Conservation (phyloP, 2,113 vertebrate genomes). For the Ptilonorhynchus violaceus region DNA sequence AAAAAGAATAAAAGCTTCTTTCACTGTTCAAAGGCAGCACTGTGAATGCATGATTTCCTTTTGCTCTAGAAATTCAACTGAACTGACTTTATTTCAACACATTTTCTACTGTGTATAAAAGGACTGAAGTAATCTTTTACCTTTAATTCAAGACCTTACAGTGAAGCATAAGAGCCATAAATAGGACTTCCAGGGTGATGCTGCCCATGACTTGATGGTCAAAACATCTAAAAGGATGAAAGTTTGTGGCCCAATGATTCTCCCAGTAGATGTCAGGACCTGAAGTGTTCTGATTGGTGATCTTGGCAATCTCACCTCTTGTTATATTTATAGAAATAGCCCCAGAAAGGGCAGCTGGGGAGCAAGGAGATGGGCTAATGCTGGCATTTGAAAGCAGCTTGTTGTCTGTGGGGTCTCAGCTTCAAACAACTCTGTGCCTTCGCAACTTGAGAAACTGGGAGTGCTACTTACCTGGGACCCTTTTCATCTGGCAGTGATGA, state of each 20-base stretch:
- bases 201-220: background rate
- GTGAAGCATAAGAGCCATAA: background rate
- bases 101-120: background rate
- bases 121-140: background rate
- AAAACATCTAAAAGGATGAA: background rate
- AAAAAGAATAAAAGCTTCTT: conserved; percentile 27
- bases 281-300: background rate
- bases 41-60: background rate
- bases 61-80: background rate
- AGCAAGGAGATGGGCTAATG: background rate
- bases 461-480: background rate
- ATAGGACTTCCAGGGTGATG: background rate
- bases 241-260: background rate
- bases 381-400: background rate
- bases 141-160: background rate
- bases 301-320: background rate
- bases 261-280: background rate
- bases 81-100: background rate
- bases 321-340: background rate
- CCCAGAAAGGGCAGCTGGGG: background rate
- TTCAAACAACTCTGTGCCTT: background rate
- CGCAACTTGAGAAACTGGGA: background rate
- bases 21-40: background rate
- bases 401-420: background rate
- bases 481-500: background rate